phyloP scores from a whole-genome alignment of 2,797 vertebrate genomes.

The Hydrocynus forskahlii region DNA sequence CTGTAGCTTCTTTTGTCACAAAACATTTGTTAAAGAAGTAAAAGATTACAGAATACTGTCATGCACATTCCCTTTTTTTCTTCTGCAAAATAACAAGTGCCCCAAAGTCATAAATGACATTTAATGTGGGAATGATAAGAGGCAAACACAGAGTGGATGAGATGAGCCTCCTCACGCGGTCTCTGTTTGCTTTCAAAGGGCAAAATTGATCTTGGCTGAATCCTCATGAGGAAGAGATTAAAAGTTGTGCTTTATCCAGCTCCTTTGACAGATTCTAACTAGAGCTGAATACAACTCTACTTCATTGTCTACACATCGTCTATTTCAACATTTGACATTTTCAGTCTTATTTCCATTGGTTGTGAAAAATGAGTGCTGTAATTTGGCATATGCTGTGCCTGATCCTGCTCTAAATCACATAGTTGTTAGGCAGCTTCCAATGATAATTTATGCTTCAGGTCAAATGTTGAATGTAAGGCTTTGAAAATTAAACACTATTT shows the following conservation, averaged over 20 bases:
- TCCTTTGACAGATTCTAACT: constrained; percentile 16
- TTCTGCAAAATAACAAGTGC: constrained; percentile 36
- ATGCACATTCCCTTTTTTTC: constrained; percentile 15
- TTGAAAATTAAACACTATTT: constrained; percentile 26
- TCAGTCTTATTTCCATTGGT: constrained; percentile 9
- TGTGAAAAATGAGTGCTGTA: not conserved
- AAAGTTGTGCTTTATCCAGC: constrained; percentile 37
- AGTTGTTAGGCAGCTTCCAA: not conserved
- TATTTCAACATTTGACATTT: not conserved
- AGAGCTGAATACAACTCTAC: not conserved
- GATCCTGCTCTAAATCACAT: not conserved
- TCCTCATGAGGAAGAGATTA: constrained; percentile 20
- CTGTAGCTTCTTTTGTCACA: constrained; percentile 14
- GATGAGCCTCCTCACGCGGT: constrained; percentile 20
- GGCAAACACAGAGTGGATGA: constrained; percentile 35
- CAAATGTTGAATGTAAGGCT: constrained; percentile 35
- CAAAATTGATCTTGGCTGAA: constrained; percentile 18
- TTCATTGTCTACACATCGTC: not conserved
- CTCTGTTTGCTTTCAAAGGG: constrained; percentile 31
- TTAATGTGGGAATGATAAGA: constrained; percentile 41
- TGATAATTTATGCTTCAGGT: not conserved
- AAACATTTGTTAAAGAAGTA: constrained; percentile 41
- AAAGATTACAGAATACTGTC: constrained; percentile 10
- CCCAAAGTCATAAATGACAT: constrained; percentile 46
- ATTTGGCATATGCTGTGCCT: constrained; percentile 25